Percentiles rank a stretch among this genome's conserved stretches.
Evolutionary conservation across 2,113 vertebrate species (phyloP).

Genomic region (Syngnathoides biaculeatus): DNA sequence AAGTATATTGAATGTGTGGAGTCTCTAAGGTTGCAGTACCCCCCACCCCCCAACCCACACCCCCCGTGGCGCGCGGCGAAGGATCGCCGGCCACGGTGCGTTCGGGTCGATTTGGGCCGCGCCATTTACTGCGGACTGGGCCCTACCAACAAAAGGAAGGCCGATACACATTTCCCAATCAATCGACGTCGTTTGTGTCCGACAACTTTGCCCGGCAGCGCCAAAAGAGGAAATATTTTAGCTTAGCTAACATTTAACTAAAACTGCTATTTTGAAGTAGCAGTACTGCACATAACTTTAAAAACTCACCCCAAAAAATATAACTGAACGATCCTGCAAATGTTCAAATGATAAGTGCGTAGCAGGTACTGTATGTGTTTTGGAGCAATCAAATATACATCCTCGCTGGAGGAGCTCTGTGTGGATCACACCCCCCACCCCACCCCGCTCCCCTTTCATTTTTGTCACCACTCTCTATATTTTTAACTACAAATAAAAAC

Average conservation of each 20-base stretch:
- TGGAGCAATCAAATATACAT: slow-evolving; percentile 5
- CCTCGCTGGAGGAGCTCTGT: slow-evolving; percentile 25
- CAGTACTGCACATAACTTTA: background rate
- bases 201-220: background rate
- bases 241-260: background rate
- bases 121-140: too few relatives aligned
- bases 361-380: background rate
- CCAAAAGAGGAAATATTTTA: background rate
- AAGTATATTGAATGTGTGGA: too few relatives aligned
- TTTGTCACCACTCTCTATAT: slow-evolving; percentile 41
- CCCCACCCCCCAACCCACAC: too few relatives aligned
- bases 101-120: too few relatives aligned
- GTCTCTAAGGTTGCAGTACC: too few relatives aligned
- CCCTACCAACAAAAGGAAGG: background rate
- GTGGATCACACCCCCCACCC: background rate
- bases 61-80: too few relatives aligned
- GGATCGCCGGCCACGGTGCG: too few relatives aligned
- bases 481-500: slow-evolving; percentile 57
- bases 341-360: slow-evolving; percentile 32
- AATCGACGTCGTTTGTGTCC: background rate
- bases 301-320: slow-evolving; percentile 8
- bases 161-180: background rate
- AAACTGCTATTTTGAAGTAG: background rate
- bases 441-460: slow-evolving; percentile 22
- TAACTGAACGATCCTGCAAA: slow-evolving; percentile 28